Evolutionary conservation across 2,797 vertebrate species (phyloP).

Genomic region (Varecia variegata): DNA sequence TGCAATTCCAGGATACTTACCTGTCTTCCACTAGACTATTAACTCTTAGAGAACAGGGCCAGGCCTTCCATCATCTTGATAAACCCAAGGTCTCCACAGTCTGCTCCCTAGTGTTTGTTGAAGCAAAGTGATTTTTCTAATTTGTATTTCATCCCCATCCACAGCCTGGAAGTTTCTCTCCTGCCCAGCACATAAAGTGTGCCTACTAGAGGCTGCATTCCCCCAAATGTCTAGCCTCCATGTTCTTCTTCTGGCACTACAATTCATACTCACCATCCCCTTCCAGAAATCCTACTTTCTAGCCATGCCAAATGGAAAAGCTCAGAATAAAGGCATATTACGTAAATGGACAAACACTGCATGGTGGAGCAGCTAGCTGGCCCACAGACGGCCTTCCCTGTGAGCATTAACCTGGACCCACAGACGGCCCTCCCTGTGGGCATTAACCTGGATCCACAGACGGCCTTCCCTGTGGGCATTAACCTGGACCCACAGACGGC

Average conservation of each 20-base stretch:
- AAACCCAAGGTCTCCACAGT: accelerated
- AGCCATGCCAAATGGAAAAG: neutral
- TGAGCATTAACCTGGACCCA: too few relatives aligned
- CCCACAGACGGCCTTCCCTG: neutral
- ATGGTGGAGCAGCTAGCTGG: too few relatives aligned
- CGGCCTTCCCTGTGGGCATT: neutral
- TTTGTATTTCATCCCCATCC: neutral
- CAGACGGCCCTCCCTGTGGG: neutral
- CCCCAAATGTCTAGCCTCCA: accelerated
- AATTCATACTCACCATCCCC: accelerated
- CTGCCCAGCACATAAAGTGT: accelerated
- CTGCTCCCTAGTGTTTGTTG: neutral
- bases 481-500: neutral
- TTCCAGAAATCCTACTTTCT: neutral
- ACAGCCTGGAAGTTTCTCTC: neutral
- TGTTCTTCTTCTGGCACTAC: neutral
- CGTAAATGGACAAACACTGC: neutral
- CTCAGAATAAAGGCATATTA: neutral
- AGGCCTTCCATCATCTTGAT: neutral
- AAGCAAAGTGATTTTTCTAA: neutral
- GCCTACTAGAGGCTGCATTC: neutral
- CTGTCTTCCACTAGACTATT: neutral
- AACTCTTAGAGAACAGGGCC: too few relatives aligned
- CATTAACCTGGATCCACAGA: too few relatives aligned
- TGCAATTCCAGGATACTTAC: neutral